Percentiles rank a stretch among this genome's conserved stretches.
phyloP scores from a whole-genome alignment of 2,888 invertebrate genomes.

The Agrochola macilenta region DNA sequence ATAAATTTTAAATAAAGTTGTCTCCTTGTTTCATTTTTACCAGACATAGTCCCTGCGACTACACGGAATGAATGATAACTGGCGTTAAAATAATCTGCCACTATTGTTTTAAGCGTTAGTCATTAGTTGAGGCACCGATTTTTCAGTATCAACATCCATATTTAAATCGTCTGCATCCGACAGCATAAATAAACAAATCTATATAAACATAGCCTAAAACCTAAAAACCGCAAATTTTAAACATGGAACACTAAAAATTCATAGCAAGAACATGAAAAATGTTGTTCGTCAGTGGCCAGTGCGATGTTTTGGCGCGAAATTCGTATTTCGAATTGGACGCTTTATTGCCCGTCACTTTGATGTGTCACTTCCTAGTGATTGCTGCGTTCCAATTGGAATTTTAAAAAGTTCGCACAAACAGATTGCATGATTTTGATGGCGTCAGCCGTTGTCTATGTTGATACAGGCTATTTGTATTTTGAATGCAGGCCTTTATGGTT shows the following conservation, averaged over 20 bases:
- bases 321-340: conserved; percentile 72
- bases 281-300: conserved; percentile 53
- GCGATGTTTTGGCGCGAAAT: conserved; percentile 69
- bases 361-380: conserved; percentile 76
- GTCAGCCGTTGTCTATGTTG: conserved; percentile 52
- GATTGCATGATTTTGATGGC: conserved; percentile 74
- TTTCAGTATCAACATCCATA: conserved; percentile 10
- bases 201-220: conserved; percentile 36
- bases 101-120: neutral
- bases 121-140: neutral
- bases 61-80: neutral
- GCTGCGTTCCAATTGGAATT: conserved; percentile 74
- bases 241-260: conserved; percentile 63
- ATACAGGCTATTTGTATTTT: conserved; percentile 43
- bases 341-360: conserved; percentile 80
- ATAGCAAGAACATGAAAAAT: conserved; percentile 61
- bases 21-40: too few relatives aligned
- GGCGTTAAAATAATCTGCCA: neutral
- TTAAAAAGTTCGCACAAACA: conserved; percentile 79
- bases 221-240: conserved; percentile 49
- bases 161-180: conserved; percentile 3
- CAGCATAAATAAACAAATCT: conserved; percentile 26
- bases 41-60: too few relatives aligned
- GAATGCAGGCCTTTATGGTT: conserved; percentile 29
- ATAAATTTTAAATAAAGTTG: too few relatives aligned